phyloP scores from a whole-genome alignment of 2,113 vertebrate species.

The Sialia sialis region DNA sequence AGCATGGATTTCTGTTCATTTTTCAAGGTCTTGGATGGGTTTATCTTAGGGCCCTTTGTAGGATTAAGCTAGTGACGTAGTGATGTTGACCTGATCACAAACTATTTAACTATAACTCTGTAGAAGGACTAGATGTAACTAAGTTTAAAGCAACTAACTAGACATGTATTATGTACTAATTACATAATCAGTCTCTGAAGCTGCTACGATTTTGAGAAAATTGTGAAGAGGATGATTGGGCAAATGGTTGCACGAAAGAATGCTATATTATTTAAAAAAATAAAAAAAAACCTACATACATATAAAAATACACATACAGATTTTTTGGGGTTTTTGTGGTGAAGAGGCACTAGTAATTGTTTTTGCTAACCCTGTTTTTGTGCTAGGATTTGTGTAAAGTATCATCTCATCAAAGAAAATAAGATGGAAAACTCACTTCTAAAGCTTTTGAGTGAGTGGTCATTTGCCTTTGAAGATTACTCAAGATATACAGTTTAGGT shows the following conservation, averaged over 20 bases:
- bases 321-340: background rate
- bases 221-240: background rate
- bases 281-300: background rate
- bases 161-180: background rate
- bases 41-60: background rate
- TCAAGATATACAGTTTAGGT: background rate
- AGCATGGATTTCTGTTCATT: background rate
- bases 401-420: background rate
- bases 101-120: background rate
- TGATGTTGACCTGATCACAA: background rate
- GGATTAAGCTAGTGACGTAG: background rate
- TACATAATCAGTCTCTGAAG: background rate
- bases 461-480: background rate
- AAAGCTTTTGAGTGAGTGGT: background rate
- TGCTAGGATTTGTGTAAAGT: background rate
- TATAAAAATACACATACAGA: background rate
- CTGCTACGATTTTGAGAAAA: background rate
- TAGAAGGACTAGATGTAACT: background rate
- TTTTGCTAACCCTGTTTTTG: background rate
- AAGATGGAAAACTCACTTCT: background rate
- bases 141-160: background rate
- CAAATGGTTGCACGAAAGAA: background rate
- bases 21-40: background rate
- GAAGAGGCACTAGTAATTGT: background rate
- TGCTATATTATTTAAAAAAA: background rate